These are phyloP conservation scores for Chloromyia formosa DNA, from an alignment of 2,888 invertebrate species.

Conservation along the genomic window DNA sequence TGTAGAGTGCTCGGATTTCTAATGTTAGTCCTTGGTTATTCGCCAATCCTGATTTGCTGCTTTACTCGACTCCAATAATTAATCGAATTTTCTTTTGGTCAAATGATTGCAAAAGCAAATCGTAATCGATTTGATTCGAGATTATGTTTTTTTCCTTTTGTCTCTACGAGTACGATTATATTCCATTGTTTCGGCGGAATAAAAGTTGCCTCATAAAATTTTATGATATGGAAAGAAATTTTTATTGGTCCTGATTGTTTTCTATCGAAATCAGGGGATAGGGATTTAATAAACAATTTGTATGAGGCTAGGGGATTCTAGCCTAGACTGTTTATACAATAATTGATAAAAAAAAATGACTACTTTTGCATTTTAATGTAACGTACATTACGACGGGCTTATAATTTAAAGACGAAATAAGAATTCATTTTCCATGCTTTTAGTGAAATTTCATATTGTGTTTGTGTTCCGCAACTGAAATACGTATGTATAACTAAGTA, in stretches of 20 bases:
- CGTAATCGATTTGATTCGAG: neutral
- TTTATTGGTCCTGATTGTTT: neutral
- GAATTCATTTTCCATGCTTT: neutral
- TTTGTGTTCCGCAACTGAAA: neutral
- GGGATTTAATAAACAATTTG: too few relatives aligned
- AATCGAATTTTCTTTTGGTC: conserved; percentile 44
- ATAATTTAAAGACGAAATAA: too few relatives aligned
- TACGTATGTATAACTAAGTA: too few relatives aligned
- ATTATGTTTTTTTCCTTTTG: conserved; percentile 13
- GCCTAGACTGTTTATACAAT: too few relatives aligned
- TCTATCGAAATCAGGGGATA: too few relatives aligned
- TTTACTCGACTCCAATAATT: conserved; percentile 31
- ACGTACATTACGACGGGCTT: too few relatives aligned
- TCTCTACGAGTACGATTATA: too few relatives aligned
- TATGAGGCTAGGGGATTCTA: too few relatives aligned
- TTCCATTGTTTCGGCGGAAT: conserved; percentile 9
- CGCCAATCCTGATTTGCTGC: conserved; percentile 17
- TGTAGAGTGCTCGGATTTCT: conserved; percentile 5
- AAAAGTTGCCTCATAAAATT: conserved; percentile 37
- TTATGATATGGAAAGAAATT: conserved; percentile 34
- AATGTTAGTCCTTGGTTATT: conserved; percentile 14
- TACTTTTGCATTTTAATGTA: too few relatives aligned
- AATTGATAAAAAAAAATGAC: too few relatives aligned
- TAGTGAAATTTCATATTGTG: neutral
- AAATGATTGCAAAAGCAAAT: conserved; percentile 38